phyloP scores from a whole-genome alignment of 2,113 vertebrate genomes.

The Pangasianodon hypophthalmus region DNA sequence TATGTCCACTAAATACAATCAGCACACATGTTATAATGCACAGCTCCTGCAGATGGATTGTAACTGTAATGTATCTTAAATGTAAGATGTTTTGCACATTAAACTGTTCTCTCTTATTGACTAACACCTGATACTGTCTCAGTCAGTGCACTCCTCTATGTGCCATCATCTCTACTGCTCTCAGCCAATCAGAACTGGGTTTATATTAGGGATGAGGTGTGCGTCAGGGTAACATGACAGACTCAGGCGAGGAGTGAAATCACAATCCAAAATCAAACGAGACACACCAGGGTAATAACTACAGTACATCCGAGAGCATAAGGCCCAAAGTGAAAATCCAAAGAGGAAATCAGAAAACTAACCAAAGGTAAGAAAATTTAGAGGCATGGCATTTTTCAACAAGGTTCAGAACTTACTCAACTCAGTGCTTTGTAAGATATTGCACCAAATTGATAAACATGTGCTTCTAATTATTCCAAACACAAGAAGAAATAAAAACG shows the following conservation, averaged over 20 bases:
- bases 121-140: slow-evolving; percentile 21
- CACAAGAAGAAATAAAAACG: neutral
- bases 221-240: neutral
- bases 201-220: neutral
- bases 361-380: neutral
- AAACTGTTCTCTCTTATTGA: neutral
- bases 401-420: neutral
- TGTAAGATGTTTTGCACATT: neutral
- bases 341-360: neutral
- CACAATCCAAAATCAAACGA: neutral
- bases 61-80: neutral
- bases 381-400: neutral
- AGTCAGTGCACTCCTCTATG: neutral
- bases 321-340: neutral
- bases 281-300: neutral
- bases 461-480: neutral
- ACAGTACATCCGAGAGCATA: neutral
- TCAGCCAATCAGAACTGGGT: neutral
- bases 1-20: neutral
- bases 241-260: neutral
- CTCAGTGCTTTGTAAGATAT: neutral
- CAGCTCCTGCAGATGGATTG: neutral
- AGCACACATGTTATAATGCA: neutral
- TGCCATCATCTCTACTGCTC: neutral
- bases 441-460: neutral